Evolutionary conservation across 2,888 invertebrate genomes (phyloP).

Genomic region (Strigamia crassipes): DNA sequence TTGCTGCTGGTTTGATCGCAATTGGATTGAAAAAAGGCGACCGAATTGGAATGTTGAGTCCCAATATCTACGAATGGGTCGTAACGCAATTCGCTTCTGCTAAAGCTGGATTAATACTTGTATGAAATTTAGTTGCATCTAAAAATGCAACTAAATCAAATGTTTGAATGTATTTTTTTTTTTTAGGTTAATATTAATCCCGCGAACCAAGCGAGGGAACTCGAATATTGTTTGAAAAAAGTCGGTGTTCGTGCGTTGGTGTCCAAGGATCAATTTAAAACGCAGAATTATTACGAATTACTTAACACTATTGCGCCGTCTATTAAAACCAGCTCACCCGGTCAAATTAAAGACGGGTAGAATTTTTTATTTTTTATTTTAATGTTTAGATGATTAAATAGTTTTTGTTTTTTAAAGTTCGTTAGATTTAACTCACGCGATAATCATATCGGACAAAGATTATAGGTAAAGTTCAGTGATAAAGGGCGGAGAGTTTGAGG

Average conservation of each 20-base stretch:
- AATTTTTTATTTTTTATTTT: background rate
- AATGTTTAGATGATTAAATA: background rate
- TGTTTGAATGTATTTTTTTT: background rate
- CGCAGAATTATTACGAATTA: conserved; percentile 71
- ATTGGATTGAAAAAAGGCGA: conserved; percentile 74
- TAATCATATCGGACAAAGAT: conserved; percentile 64
- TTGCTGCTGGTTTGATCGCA: conserved; percentile 73
- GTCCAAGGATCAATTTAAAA: conserved; percentile 67
- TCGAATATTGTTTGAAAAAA: conserved; percentile 74
- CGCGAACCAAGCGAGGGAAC: conserved; percentile 70
- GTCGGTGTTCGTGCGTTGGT: conserved; percentile 72
- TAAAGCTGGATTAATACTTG: conserved; percentile 73
- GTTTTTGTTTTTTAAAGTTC: background rate
- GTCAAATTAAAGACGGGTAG: conserved; percentile 15
- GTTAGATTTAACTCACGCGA: conserved; percentile 57
- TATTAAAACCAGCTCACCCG: background rate
- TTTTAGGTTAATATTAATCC: conserved; percentile 79
- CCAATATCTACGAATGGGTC: conserved; percentile 78
- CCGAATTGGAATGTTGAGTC: conserved; percentile 77
- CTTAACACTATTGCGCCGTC: conserved; percentile 66
- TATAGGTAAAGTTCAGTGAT: conserved; percentile 63
- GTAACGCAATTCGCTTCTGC: conserved; percentile 72
- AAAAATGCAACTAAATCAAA: background rate
- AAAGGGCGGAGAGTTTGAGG: too few relatives aligned
- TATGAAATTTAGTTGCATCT: too few relatives aligned